Base-by-base conservation (phyloP, 2,888 invertebrate species). In the Chouioia cunea region DNA sequence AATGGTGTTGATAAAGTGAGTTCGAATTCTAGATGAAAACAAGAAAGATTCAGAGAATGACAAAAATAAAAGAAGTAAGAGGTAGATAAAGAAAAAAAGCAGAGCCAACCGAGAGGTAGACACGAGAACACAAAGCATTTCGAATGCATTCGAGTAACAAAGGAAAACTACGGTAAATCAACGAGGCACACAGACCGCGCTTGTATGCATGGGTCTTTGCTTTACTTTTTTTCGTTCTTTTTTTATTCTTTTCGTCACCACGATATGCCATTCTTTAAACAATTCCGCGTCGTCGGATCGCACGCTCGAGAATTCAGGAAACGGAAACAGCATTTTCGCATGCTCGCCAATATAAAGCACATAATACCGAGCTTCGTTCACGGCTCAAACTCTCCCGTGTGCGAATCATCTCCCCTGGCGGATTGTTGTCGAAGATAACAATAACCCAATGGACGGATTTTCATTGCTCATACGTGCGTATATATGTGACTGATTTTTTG, bases 231-330 rank as follows among this genome's bases (percentile, higher is more conserved):
- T 6, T 36, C 10, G 4, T 10, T 36, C 36, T 36, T 10, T 12
- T 36, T 12, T 36, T 36, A 36, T 10, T 36, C n/a, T n/a, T n/a
- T n/a, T n/a, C 27, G 27, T 27, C 48, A 27, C 20, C 46, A 8
- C 65, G 65, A 65, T 65, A 65, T 58, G 58, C 58, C 52, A 58
- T 58, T 52, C 56, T 65, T 65, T 58, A 58, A 65, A 65, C 50
- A 58, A 44, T 43, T 58, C 58, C 23, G 43, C 50, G 10, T 6
- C 6, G 36, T 48, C 18, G 22, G 47, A n/a, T 23, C 47, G 43
- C 20, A 10, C 62, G 43, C 20, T 3, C 18, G 8, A 36, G 27
- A 23, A 43, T 43, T 1, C 10, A 36, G 6, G 10, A 36, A 12
- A 36, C 36, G 36, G 12, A 6, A 36, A 36, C 10, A 36, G 36